These are phyloP conservation scores for Calameuta idolon DNA, from an alignment of 2,888 invertebrate genomes.

Conservation along the genomic window DNA sequence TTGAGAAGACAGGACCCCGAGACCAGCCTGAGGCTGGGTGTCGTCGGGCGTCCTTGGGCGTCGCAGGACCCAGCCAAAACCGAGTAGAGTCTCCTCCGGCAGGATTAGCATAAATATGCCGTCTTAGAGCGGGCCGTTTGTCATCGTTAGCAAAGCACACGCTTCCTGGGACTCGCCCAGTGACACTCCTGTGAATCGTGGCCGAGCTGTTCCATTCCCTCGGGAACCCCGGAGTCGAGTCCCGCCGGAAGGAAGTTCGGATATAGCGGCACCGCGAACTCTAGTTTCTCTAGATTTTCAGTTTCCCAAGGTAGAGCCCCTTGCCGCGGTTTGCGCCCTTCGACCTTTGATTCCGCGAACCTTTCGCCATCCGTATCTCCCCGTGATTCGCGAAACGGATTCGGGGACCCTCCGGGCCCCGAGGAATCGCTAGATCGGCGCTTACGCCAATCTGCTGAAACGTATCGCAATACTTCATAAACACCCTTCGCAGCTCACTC, in stretches of 20 bases:
- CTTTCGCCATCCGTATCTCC: too few species aligned
- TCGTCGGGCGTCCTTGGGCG: constrained; percentile 1
- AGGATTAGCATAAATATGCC: constrained; percentile 68
- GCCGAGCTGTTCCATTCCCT: constrained; percentile 57
- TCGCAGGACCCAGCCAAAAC: too few species aligned
- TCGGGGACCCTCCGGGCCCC: too few species aligned
- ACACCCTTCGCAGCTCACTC: constrained; percentile 43
- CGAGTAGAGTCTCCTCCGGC: constrained; percentile 37
- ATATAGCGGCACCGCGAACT: constrained; percentile 45
- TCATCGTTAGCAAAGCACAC: constrained; percentile 68
- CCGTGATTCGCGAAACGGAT: too few species aligned
- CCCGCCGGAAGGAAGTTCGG: constrained; percentile 61
- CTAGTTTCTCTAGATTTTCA: too few species aligned
- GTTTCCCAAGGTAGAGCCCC: too few species aligned
- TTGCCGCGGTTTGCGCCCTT: too few species aligned
- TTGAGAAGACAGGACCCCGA: too few species aligned
- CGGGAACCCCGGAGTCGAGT: constrained; percentile 34
- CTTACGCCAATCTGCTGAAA: constrained; percentile 62
- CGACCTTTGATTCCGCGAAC: too few species aligned
- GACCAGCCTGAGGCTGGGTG: too few species aligned
- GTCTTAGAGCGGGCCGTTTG: constrained; percentile 65
- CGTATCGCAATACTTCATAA: constrained; percentile 62
- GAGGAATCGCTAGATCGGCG: constrained; percentile 37
- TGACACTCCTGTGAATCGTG: constrained; percentile 60
- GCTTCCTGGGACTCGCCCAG: constrained; percentile 65